A percentile compares a stretch with the other conserved stretches of the same genome.
Conservation (phyloP, 2,888 invertebrate genomes). For the Pandemis heparana region DNA sequence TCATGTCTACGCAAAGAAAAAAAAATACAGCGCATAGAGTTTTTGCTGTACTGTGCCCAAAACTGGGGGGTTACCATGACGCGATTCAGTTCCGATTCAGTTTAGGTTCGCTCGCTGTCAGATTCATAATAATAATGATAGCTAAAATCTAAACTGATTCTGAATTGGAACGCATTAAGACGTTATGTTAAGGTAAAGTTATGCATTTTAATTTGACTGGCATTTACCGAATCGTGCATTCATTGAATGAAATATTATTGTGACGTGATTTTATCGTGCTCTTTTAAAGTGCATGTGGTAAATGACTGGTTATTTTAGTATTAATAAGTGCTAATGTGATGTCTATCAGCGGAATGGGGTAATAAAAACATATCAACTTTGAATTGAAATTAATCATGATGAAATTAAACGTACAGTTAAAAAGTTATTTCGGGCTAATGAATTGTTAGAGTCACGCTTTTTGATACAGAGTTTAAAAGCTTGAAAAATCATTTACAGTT, state of each 20-base stretch:
- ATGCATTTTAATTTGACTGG: neutral
- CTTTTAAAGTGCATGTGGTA: conserved; percentile 19
- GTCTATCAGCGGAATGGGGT: conserved; percentile 21
- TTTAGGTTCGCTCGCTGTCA: too few species aligned
- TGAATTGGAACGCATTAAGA: too few species aligned
- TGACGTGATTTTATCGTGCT: conserved; percentile 1
- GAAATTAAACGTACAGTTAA: conserved; percentile 12
- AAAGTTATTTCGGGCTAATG: conserved; percentile 13
- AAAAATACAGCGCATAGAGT: too few species aligned
- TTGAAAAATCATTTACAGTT: neutral
- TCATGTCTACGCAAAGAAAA: too few species aligned
- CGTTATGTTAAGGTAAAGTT: too few species aligned
- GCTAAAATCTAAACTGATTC: too few species aligned
- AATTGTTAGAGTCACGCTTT: neutral
- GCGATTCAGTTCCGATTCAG: too few species aligned
- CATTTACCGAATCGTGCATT: neutral
- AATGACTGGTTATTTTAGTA: neutral
- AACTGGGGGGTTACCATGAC: too few species aligned
- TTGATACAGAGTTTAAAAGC: neutral
- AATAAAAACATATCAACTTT: conserved; percentile 30
- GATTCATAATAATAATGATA: too few species aligned
- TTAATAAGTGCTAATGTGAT: conserved; percentile 41
- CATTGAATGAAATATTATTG: neutral
- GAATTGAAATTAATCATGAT: conserved; percentile 34
- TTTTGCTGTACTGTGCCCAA: too few species aligned